Evolutionary conservation across 2,888 invertebrate species (phyloP).

Genomic region (Torymus texanus): DNA sequence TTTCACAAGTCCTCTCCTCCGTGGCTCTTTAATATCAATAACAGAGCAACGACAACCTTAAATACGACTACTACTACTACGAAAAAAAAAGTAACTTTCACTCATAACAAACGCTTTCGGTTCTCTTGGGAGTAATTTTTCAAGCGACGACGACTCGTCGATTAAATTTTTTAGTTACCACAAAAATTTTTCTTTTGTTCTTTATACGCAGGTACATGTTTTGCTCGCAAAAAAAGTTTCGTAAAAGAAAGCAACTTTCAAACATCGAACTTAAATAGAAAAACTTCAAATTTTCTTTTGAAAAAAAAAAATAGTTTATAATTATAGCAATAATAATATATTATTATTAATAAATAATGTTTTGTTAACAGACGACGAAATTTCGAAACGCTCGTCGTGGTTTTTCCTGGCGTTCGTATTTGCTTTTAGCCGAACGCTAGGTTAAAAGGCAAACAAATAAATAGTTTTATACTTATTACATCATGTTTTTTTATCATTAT

Average conservation of each 20-base stretch:
- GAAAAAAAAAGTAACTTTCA: constrained; percentile 54
- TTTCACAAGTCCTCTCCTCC: constrained; percentile 41
- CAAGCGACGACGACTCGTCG: constrained; percentile 39
- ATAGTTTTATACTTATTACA: constrained; percentile 22
- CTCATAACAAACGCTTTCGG: constrained; percentile 54
- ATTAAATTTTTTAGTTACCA: constrained; percentile 33
- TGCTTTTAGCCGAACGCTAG: constrained; percentile 27
- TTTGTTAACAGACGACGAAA: constrained; percentile 25
- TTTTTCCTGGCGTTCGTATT: constrained; percentile 31
- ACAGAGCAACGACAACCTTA: constrained; percentile 51
- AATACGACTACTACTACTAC: constrained; percentile 44
- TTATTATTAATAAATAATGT: constrained; percentile 45
- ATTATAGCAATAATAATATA: constrained; percentile 31
- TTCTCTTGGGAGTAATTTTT: constrained; percentile 39
- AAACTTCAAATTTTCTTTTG: constrained; percentile 38
- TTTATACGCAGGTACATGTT: constrained; percentile 54
- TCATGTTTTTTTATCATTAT: constrained; percentile 21
- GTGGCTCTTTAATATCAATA: constrained; percentile 35
- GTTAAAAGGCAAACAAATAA: constrained; percentile 49
- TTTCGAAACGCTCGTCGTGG: constrained; percentile 36
- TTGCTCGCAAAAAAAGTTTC: constrained; percentile 42
- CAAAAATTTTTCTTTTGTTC: constrained; percentile 23
- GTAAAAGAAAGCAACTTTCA: constrained; percentile 45
- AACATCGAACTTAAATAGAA: constrained; percentile 40
- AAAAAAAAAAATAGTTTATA: constrained; percentile 27